Evolutionary conservation across 1,140 invertebrate genomes (phyloP), one percentile per base, ranked within the genome.

Genomic region (Aphidius ervi): DNA sequence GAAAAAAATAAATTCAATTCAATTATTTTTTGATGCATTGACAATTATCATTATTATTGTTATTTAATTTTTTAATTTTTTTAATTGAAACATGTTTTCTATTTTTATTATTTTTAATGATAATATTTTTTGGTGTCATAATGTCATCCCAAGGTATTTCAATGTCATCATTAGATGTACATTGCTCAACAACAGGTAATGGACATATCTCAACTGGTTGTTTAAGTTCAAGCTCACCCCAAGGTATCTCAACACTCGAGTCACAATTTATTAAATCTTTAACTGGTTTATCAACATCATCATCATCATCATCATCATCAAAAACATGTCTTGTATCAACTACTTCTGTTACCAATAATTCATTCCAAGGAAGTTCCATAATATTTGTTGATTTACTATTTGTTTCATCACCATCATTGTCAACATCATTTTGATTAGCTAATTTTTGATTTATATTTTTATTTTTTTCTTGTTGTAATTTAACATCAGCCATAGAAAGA

Each of bases 141-240:
- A 77, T 70, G 9, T 73, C 68, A 5, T 71, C 59, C 75, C 74
- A 75, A 6, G 75, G 74, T 10, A 76, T 72, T 56, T 76, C 74
- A 1, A 76, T 63, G 9, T 70, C 65, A 20, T 74, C 65, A 5
- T 58, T 23, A 31, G 2, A 2, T 3, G 9, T 6, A 20, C 68
- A 71, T 6, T 9, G 55, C 52, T 67, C 49, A 3, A 67, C 59
- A 37, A 69, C 55, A 2, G 46, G 42, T 0, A 58, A 9, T 23
- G 67, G 52, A 16, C 60, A 55, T 56, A 75, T 72, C 47, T 63
- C 41, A 4, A 68, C 56, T 6, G 71, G 64, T 9, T 60, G 59
- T 9, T 75, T 70, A 6, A 72, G 58, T 10, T 56, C 46, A 5
- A 75, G 57, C 46, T 70, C 65, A 6, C 56, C 54, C 71, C 73